These are phyloP conservation scores for Manacus vitellinus DNA, from an alignment of 2,113 vertebrate genomes.

Conservation along the genomic window DNA sequence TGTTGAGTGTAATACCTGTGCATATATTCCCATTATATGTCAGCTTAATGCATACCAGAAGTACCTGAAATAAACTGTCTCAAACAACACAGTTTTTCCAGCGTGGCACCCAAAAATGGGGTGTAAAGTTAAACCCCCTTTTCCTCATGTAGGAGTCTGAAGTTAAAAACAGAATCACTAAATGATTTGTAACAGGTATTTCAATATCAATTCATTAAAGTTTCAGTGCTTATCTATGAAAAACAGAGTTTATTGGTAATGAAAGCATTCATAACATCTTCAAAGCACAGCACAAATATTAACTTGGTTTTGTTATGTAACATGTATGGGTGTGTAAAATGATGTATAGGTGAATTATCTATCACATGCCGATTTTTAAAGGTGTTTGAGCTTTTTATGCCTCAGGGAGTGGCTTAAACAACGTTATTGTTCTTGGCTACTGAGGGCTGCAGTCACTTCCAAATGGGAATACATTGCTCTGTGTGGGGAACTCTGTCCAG, in stretches of 20 bases:
- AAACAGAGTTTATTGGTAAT: constrained; percentile 16
- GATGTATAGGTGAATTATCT: background rate
- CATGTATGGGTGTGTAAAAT: background rate
- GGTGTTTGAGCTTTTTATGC: background rate
- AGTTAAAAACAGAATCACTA: background rate
- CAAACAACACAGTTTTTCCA: background rate
- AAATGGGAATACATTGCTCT: background rate
- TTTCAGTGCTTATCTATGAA: constrained; percentile 6
- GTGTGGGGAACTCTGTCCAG: background rate
- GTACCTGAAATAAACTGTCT: background rate
- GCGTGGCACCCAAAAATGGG: background rate
- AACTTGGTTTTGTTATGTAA: background rate
- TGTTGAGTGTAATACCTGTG: background rate
- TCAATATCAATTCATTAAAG: constrained; percentile 17
- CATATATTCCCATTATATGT: background rate
- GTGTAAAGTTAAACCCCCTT: background rate
- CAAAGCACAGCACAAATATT: background rate
- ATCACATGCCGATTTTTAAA: background rate
- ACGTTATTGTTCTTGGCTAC: background rate
- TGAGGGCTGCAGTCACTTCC: background rate
- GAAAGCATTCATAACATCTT: background rate
- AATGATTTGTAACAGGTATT: background rate
- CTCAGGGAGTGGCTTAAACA: background rate
- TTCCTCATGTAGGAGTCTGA: background rate
- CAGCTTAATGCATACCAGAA: background rate